Base-by-base conservation (phyloP, 2,888 invertebrate genomes). In the Hydrotaea cyrtoneurina region DNA sequence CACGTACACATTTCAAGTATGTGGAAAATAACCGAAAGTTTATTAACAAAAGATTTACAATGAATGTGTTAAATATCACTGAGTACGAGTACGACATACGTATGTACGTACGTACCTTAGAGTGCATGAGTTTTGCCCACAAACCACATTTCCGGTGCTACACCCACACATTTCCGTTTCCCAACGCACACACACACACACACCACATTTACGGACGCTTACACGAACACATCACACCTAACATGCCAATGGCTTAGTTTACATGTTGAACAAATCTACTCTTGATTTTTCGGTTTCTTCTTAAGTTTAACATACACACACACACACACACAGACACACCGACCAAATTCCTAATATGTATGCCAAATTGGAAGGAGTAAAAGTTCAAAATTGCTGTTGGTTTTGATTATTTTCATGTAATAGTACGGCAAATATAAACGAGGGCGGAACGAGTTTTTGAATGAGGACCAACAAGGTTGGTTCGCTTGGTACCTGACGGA, bases 1-100 rank as follows among this genome's bases (percentile, higher is more conserved):
- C 11, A 59, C 8, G 15, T 59, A 1, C 15, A 15, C 13, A 13
- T 23, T 59, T 15, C 13, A 59, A 23, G 59, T 15, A 13, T 26
- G 59, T 59, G 23, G 26, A 53, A 59, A 26, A 59, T 59, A 50
- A 23, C 26, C 71, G 7, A 31, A 71, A 4, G 71, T 71, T 50
- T 71, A 71, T 53, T 71, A 71, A 71, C 71, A 71, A 71, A 53
- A 53, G 71, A 71, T 71, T 71, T 71, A 53, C 26, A 26, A 31
- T n/a, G 53, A 53, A 71, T 53, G 53, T 31, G 26, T 71, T 50
- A 21, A 71, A 69, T 39, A 66, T 66, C 39, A 66, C 2, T 43
- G 43, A 43, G n/a, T n/a, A n/a, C n/a, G n/a, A n/a, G n/a, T n/a
- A n/a, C n/a, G n/a, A 50, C n/a, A 50, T 50, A n/a, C n/a, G 7